Evolutionary conservation across 2,113 vertebrate genomes (phyloP).

Genomic region (Murina feae): DNA sequence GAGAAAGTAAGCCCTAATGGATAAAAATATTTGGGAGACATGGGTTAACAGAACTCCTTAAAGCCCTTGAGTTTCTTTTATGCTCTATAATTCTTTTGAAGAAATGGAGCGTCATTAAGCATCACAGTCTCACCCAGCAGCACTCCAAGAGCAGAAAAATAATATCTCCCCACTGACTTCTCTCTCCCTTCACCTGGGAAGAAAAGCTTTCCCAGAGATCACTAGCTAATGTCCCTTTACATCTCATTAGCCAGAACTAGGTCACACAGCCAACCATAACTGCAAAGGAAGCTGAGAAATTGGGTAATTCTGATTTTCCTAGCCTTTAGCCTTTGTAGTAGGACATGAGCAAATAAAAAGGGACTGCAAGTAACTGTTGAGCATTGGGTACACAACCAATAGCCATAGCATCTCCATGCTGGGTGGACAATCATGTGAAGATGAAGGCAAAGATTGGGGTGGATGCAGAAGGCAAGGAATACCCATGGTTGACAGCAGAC

Average conservation of each 20-base stretch:
- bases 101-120: neutral
- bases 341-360: neutral
- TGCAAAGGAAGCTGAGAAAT: neutral
- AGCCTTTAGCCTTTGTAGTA: neutral
- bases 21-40: neutral
- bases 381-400: accelerated
- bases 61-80: neutral
- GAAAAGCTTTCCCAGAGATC: neutral
- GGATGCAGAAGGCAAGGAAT: neutral
- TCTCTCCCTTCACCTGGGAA: neutral
- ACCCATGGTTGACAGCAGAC: neutral
- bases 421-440: neutral
- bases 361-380: neutral
- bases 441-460: neutral
- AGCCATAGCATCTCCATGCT: neutral
- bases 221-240: neutral
- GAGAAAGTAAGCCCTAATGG: neutral
- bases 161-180: neutral
- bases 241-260: neutral
- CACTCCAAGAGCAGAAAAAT: neutral
- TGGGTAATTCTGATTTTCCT: neutral
- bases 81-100: neutral
- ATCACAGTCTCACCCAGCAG: neutral
- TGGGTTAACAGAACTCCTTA: neutral
- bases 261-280: neutral